These are phyloP conservation scores for Cynodonichthys magdalenae DNA, from an alignment of 2,797 vertebrate species.

Conservation along the genomic window DNA sequence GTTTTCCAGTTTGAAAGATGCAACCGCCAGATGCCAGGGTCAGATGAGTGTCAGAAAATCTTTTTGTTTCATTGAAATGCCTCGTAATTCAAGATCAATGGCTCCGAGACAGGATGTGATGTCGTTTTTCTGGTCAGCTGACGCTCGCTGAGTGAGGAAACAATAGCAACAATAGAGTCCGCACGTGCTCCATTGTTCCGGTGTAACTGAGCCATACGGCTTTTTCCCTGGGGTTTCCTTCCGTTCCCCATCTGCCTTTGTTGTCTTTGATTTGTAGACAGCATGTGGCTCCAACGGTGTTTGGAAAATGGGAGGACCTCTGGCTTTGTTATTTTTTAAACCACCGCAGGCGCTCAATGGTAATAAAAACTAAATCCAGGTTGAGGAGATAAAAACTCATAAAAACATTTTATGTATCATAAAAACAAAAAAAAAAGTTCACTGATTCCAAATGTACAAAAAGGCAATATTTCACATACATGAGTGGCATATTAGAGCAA, in stretches of 20 bases:
- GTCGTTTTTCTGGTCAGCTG: conserved; percentile 70
- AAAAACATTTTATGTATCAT: too few relatives aligned
- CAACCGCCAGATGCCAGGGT: conserved; percentile 61
- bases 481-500: too few relatives aligned
- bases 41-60: conserved; percentile 56
- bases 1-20: conserved; percentile 75
- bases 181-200: conserved; percentile 72
- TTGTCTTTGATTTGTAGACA: conserved; percentile 57
- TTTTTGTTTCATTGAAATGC: conserved; percentile 71
- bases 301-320: conserved; percentile 39
- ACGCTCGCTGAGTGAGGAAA: conserved; percentile 59
- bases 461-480: too few relatives aligned
- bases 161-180: conserved; percentile 65
- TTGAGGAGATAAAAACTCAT: too few relatives aligned
- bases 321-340: conserved; percentile 65
- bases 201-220: conserved; percentile 79
- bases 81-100: conserved; percentile 62
- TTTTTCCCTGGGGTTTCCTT: conserved; percentile 59
- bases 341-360: not conserved
- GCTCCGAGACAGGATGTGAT: conserved; percentile 68
- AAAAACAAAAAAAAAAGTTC: too few relatives aligned
- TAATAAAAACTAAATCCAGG: too few relatives aligned
- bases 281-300: conserved; percentile 57
- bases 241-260: conserved; percentile 69
- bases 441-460: too few relatives aligned